These are phyloP conservation scores for Ceyx melanurus DNA, from an alignment of 2,113 vertebrate genomes.

Conservation along the genomic window DNA sequence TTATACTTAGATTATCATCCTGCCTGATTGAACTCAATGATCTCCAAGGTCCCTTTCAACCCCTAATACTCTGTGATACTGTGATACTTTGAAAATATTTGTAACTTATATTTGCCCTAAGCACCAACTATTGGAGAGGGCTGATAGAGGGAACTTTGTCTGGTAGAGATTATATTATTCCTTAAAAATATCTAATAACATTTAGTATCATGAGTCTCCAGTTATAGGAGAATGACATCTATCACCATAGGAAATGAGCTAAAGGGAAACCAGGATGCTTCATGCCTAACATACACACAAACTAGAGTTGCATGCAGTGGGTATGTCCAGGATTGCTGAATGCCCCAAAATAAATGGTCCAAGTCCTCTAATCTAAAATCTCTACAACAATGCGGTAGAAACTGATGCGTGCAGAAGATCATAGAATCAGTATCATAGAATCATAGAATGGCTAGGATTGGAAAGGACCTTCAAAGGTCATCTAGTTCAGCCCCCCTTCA, in stretches of 20 bases:
- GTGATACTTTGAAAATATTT: background rate
- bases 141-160: background rate
- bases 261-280: background rate
- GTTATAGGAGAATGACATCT: background rate
- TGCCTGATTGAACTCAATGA: too few species aligned
- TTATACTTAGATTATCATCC: too few species aligned
- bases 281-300: background rate
- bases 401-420: background rate
- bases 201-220: background rate
- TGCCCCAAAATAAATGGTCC: background rate
- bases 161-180: background rate
- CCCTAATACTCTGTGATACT: too few species aligned
- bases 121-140: background rate
- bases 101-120: background rate
- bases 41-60: too few species aligned
- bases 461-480: too few species aligned
- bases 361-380: background rate
- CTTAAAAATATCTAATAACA: background rate
- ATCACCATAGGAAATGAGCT: background rate
- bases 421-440: too few species aligned
- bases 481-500: too few species aligned
- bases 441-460: too few species aligned
- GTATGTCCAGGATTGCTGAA: background rate
- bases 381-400: background rate
- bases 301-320: background rate